These are phyloP conservation scores for Meta bourneti DNA, from an alignment of 2,888 invertebrate species.

Conservation along the genomic window DNA sequence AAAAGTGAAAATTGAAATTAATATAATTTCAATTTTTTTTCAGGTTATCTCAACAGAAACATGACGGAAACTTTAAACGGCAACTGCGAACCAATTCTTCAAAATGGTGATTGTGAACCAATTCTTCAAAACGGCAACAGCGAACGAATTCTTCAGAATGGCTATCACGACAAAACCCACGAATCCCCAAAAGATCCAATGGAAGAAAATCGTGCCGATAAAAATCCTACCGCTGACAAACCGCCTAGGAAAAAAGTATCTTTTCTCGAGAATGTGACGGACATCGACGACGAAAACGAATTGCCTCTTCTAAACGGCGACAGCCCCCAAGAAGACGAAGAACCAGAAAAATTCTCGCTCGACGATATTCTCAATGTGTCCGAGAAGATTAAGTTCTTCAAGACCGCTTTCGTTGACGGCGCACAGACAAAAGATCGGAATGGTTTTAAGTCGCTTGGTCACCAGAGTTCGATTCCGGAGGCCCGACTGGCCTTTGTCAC, in stretches of 20 bases:
- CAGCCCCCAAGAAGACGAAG: background rate
- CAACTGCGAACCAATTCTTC: background rate
- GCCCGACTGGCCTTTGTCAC: conserved; percentile 72
- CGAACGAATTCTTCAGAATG: background rate
- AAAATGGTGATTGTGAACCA: conserved; percentile 25
- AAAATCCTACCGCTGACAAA: background rate
- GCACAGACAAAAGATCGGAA: conserved; percentile 35
- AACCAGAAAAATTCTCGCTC: background rate
- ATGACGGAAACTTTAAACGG: conserved; percentile 53
- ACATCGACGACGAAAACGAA: conserved; percentile 48
- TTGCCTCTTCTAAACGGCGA: background rate
- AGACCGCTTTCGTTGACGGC: conserved; percentile 31
- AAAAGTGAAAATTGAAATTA: no score
- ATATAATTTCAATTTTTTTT: background rate
- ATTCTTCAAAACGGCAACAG: conserved; percentile 22
- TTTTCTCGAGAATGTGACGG: conserved; percentile 63
- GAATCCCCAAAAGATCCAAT: background rate
- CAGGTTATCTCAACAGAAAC: background rate
- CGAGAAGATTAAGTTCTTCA: conserved; percentile 70
- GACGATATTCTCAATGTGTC: conserved; percentile 53
- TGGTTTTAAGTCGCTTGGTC: conserved; percentile 43
- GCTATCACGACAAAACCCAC: background rate
- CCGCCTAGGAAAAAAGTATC: conserved; percentile 55
- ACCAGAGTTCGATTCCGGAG: conserved; percentile 73
- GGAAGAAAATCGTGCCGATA: no score